Percentiles rank a stretch among this genome's conserved stretches.
These are phyloP conservation scores for Ectropis crepuscularia DNA, from an alignment of 2,888 invertebrate species.

Conservation along the genomic window DNA sequence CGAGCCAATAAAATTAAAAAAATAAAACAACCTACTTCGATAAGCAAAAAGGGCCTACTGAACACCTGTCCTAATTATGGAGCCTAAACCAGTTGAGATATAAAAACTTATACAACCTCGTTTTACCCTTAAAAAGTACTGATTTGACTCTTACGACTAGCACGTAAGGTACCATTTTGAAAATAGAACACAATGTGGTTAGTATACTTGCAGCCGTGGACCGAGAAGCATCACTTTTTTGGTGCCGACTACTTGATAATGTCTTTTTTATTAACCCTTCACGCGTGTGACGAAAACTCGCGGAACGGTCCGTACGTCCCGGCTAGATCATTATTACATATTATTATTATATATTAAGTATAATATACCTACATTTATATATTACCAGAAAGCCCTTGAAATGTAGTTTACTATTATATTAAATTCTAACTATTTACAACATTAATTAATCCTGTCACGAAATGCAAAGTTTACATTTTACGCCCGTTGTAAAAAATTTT, in stretches of 20 bases:
- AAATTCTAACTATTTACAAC: no score
- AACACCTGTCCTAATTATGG: slow-evolving; percentile 77
- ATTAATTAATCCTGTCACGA: no score
- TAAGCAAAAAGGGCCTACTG: slow-evolving; percentile 62
- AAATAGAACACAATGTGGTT: background rate
- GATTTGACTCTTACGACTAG: slow-evolving; percentile 12
- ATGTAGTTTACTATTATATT: no score
- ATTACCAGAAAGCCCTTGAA: no score
- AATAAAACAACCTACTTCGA: slow-evolving; percentile 45
- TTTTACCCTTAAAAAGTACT: slow-evolving; percentile 1
- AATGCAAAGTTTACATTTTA: no score
- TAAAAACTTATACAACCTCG: slow-evolving; percentile 36
- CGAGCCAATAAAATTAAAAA: slow-evolving; percentile 46
- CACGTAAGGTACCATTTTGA: slow-evolving; percentile 39
- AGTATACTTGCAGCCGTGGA: slow-evolving; percentile 5
- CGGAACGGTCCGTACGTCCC: no score
- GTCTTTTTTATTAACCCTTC: slow-evolving; percentile 76
- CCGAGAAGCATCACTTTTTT: slow-evolving; percentile 56
- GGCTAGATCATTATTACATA: no score
- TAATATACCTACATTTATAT: no score
- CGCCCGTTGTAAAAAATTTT: no score
- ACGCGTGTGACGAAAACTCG: no score
- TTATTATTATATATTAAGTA: no score
- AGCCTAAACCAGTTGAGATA: slow-evolving; percentile 67
- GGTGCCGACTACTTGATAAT: slow-evolving; percentile 68